Conservation (phyloP, 2,113 vertebrate genomes). For the Osmerus eperlanus region DNA sequence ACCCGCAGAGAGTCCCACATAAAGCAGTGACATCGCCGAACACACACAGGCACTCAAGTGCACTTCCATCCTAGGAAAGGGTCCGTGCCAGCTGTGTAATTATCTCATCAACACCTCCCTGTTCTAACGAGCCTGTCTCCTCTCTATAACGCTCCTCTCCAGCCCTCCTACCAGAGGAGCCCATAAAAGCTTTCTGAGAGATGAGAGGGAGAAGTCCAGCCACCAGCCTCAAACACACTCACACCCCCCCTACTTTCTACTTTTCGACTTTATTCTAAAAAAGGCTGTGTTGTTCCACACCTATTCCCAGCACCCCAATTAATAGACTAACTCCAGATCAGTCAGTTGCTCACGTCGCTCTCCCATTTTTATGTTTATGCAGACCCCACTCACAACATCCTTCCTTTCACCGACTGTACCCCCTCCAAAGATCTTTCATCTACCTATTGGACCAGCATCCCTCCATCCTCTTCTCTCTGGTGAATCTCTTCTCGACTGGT, state of each 20-base stretch:
- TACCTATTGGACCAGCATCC: too few relatives aligned
- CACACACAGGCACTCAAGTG: slow-evolving; percentile 1
- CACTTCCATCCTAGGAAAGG: slow-evolving; percentile 36
- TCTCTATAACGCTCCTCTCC: slow-evolving; percentile 42
- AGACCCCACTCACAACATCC: neutral
- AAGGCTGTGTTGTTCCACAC: slow-evolving; percentile 7
- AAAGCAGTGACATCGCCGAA: neutral
- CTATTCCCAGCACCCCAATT: slow-evolving; percentile 42
- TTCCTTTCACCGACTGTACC: neutral
- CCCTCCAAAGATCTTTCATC: neutral
- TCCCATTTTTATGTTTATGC: neutral
- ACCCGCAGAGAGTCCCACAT: neutral
- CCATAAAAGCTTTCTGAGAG: slow-evolving; percentile 53
- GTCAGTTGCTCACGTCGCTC: neutral
- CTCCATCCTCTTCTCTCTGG: neutral
- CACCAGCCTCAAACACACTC: slow-evolving; percentile 7
- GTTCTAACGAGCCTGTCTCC: slow-evolving; percentile 53
- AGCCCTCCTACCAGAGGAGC: slow-evolving; percentile 33
- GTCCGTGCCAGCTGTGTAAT: slow-evolving; percentile 60
- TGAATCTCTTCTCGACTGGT: neutral
- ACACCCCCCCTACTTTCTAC: slow-evolving; percentile 12
- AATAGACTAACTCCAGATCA: slow-evolving; percentile 37
- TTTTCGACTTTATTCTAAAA: slow-evolving; percentile 10
- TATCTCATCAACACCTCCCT: slow-evolving; percentile 64
- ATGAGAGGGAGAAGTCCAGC: slow-evolving; percentile 45